Conservation (phyloP, 1,140 invertebrate species). For the Sitophilus oryzae region DNA sequence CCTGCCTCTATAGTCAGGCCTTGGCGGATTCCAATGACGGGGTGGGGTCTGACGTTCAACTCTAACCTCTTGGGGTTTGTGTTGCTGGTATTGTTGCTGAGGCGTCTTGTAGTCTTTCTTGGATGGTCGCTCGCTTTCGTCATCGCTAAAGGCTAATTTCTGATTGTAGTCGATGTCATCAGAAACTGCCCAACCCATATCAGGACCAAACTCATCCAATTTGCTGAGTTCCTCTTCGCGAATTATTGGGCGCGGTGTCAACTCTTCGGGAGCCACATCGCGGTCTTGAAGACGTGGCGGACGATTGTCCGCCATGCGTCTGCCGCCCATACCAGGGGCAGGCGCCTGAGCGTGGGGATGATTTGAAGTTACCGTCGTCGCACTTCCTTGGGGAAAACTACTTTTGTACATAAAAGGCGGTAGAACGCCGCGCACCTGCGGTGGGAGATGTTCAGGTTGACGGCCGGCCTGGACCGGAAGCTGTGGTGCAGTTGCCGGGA, state of each 20-base stretch:
- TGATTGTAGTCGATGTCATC: conserved; percentile 95
- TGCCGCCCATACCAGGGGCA: conserved; percentile 19
- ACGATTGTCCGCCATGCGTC: conserved; percentile 26
- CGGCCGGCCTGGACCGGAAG: conserved; percentile 62
- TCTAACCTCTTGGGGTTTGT: conserved; percentile 40
- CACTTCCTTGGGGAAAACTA: conserved; percentile 24
- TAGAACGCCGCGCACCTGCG: conserved; percentile 66
- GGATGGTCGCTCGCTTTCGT: conserved; percentile 55
- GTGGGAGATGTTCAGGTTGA: conserved; percentile 46
- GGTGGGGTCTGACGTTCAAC: conserved; percentile 43
- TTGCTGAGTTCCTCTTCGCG: conserved; percentile 86
- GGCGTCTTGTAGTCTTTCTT: conserved; percentile 16
- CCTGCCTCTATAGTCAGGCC: conserved; percentile 17
- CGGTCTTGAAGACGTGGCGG: conserved; percentile 36
- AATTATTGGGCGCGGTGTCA: conserved; percentile 72
- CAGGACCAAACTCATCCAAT: conserved; percentile 84
- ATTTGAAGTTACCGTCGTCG: conserved; percentile 33
- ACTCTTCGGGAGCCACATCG: conserved; percentile 47
- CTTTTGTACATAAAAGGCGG: conserved; percentile 56
- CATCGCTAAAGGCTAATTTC: conserved; percentile 90
- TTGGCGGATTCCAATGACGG: conserved; percentile 29
- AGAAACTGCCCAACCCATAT: conserved; percentile 84
- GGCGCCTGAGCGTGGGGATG: conserved; percentile 28
- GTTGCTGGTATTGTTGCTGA: conserved; percentile 13
- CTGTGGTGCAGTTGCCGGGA: conserved; percentile 53